Evolutionary conservation across 2,113 vertebrate species (phyloP), one percentile per base, ranked within the genome.

Genomic region (Podarcis muralis): DNA sequence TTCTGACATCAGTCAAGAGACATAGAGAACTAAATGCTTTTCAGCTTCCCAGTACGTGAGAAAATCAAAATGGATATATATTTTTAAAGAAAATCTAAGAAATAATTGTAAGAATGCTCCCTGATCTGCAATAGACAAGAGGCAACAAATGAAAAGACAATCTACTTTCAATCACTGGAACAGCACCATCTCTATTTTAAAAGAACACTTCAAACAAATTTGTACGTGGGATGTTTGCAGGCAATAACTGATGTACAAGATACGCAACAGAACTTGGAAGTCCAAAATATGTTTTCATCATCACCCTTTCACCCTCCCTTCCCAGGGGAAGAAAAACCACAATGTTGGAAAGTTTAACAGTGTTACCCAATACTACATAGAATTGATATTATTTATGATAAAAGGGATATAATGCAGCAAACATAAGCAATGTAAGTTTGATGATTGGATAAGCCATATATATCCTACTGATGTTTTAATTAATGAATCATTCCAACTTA

Each of bases 21-120:
- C 37, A 30, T 30, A 59, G 23, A 43, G 69, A 62, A 35, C n/a
- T 78, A 91, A 92, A 84, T 35, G 87, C 18, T 68, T 85, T 3
- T 81, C 1, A 79, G 71, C 90, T 88, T 94, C 88, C 62, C 59
- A 35, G 35, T 83, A 87, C 27, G 84, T 8, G 84, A 92, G 87
- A 89, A 95, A 95, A 94, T 80, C 81, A 94, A 91, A 88, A 84
- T 18, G 12, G 87, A 71, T 92, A 53, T 53, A 11, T 53, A 53
- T 86, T 94, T 91, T 62, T 84, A 80, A 48, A 48, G n/a, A 91
- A 66, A 90, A 74, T 89, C 91, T 89, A 83, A 92, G 94, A 40
- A 94, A 94, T 94, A 93, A 91, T 91, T 90, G 83, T 88, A 92
- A 92, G 89, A 94, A 91, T 93, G 77, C 72, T 95, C 93, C 91